A percentile compares a stretch with the other conserved stretches of the same genome.
Conservation (phyloP, 2,888 invertebrate species). For the Drosophila testacea region DNA sequence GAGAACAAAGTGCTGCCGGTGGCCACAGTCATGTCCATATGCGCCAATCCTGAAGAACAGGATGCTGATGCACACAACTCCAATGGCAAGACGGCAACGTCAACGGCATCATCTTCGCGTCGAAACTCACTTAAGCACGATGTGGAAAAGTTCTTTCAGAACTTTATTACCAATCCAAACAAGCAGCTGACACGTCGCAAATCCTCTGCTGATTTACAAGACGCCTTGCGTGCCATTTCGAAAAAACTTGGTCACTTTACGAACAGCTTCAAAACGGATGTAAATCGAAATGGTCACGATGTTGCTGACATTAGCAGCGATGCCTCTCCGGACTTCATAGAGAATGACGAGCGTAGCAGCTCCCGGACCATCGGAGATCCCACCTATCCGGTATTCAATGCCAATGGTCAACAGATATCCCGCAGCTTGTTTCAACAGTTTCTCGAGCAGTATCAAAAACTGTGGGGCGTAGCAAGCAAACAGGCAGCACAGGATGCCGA, state of each 20-base stretch:
- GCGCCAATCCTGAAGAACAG: constrained; percentile 87
- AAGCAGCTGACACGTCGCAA: constrained; percentile 86
- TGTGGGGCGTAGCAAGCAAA: constrained; percentile 81
- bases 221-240: constrained; percentile 87
- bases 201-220: constrained; percentile 88
- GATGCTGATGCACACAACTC: constrained; percentile 68
- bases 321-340: constrained; percentile 75
- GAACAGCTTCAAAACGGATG: constrained; percentile 85
- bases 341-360: constrained; percentile 68
- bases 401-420: constrained; percentile 91
- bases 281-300: constrained; percentile 72
- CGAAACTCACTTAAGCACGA: constrained; percentile 82
- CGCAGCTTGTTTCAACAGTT: constrained; percentile 89
- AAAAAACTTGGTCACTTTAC: constrained; percentile 87
- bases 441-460: constrained; percentile 88
- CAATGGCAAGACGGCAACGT: constrained; percentile 55
- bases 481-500: constrained; percentile 78
- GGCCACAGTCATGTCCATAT: constrained; percentile 91
- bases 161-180: constrained; percentile 81
- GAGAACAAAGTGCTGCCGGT: constrained; percentile 91
- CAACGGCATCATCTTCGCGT: constrained; percentile 44
- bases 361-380: constrained; percentile 92
- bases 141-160: constrained; percentile 84
- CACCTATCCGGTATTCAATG: constrained; percentile 90
- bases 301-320: constrained; percentile 33